A percentile compares a stretch with the other conserved stretches of the same genome.
phyloP scores from a whole-genome alignment of 2,888 invertebrate species.

The Eupithecia tripunctaria region DNA sequence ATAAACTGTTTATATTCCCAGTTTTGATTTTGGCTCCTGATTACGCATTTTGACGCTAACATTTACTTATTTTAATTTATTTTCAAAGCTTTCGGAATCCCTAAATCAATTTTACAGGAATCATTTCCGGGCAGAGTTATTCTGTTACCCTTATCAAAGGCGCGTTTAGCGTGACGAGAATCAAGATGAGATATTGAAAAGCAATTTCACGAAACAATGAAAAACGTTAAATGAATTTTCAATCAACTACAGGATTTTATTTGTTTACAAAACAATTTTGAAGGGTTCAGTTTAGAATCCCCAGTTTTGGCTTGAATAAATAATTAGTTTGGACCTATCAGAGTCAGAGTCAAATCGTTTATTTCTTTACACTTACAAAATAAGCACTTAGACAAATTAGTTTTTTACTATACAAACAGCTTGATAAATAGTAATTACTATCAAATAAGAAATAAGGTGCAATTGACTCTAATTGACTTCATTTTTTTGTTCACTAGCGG shows the following conservation, averaged over 20 bases:
- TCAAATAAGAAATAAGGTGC: no score
- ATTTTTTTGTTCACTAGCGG: no score
- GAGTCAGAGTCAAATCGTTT: no score
- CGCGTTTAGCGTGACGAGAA: constrained; percentile 51
- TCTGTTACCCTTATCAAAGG: constrained; percentile 62
- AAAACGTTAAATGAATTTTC: constrained; percentile 16
- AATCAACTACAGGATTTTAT: constrained; percentile 11
- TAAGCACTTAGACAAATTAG: no score
- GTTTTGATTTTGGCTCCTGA: not conserved
- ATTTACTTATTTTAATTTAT: constrained; percentile 3
- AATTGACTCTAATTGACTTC: no score
- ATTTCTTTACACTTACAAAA: no score
- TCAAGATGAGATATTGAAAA: constrained; percentile 51
- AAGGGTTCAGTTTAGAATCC: not conserved
- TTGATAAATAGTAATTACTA: no score
- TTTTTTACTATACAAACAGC: no score
- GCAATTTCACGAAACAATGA: constrained; percentile 42
- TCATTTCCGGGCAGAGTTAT: constrained; percentile 52
- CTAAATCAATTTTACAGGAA: constrained; percentile 49
- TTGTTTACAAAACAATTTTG: constrained; percentile 7
- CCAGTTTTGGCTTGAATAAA: constrained; percentile 1
- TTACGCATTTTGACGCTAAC: not conserved
- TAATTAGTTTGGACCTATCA: not conserved
- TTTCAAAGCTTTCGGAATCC: constrained; percentile 9
- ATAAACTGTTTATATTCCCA: no score